Base-by-base conservation (phyloP, 2,113 vertebrate genomes). In the Rhombomys opimus region DNA sequence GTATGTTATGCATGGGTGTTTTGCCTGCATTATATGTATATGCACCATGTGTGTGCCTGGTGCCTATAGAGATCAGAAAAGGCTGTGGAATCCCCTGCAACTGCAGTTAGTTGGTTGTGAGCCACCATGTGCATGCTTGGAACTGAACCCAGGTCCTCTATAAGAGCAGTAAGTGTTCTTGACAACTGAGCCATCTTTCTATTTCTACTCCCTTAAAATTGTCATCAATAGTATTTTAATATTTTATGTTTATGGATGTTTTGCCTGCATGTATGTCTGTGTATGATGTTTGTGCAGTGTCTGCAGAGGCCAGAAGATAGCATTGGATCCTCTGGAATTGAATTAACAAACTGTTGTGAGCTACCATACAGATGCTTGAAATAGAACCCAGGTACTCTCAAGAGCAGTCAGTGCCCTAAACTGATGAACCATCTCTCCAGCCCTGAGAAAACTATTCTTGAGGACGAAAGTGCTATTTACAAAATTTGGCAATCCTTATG, bases 401-500 rank as follows among this genome's bases (percentile, higher is more conserved):
- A 52, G 76, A 78, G 46, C 46, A 32, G 27, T 12, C 23, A 76
- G 75, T 76, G 23, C 6, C 52, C 76, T 32, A 32, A 52, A 52
- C 50, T 30, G 35, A 32, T 80, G 30, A 80, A 4, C 30, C 77
- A 80, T 54, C 77, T 80, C 50, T 80, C 77, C 50, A 54, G 50
- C 50, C 30, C 76, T 38, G n/a, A 65, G 23, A 95, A 46, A 61
- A 23, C 30, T 57, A 94, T 86, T 81, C 87, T 84, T 65, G 30
- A 90, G 91, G n/a, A 46, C n/a, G 94, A 85, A 89, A 94, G 65
- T 68, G 23, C 22, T 89, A n/a, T 17, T 92, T 86, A 92, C 50
- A 75, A 92, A 94, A 89, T 86, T 78, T 92, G 35, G 46, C 50
- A 75, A 35, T 84, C 65, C 65, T 46, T 61, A 38, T 2, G 70